Percentiles rank a stretch among this genome's conserved stretches.
phyloP scores from a whole-genome alignment of 1,140 invertebrate genomes.

The Ostrea denselamellosa region DNA sequence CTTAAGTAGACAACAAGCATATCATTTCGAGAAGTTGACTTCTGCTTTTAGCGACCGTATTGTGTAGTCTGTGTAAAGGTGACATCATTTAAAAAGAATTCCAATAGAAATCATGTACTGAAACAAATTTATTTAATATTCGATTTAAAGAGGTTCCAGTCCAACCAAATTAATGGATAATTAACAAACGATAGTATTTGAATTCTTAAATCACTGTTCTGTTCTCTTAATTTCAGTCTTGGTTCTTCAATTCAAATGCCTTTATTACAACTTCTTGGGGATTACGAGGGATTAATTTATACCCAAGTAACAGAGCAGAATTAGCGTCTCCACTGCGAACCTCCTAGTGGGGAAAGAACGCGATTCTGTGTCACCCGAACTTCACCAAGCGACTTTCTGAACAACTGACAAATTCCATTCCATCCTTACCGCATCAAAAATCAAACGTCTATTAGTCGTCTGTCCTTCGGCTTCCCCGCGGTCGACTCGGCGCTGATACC shows the following conservation, averaged over 20 bases:
- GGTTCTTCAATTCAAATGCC: background rate
- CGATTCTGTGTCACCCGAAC: slow-evolving; percentile 11
- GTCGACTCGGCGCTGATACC: slow-evolving; percentile 37
- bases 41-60: slow-evolving; percentile 24
- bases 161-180: background rate
- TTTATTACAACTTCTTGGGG: background rate
- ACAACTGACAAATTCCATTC: slow-evolving; percentile 29
- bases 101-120: background rate
- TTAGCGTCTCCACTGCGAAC: slow-evolving; percentile 8
- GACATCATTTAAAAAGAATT: slow-evolving; percentile 29
- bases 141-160: background rate
- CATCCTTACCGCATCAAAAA: slow-evolving; percentile 6
- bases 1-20: slow-evolving; percentile 17
- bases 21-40: slow-evolving; percentile 33
- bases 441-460: slow-evolving; percentile 32
- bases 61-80: background rate
- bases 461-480: background rate
- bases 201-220: background rate
- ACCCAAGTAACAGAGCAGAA: slow-evolving; percentile 13
- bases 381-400: slow-evolving; percentile 7
- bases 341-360: slow-evolving; percentile 26
- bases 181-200: background rate
- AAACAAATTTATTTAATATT: background rate
- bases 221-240: background rate
- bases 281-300: slow-evolving; percentile 21